Percentiles rank a stretch among this genome's conserved stretches.
Evolutionary conservation across 2,888 invertebrate genomes (phyloP).

Genomic region (Ypsolopha scabrella): DNA sequence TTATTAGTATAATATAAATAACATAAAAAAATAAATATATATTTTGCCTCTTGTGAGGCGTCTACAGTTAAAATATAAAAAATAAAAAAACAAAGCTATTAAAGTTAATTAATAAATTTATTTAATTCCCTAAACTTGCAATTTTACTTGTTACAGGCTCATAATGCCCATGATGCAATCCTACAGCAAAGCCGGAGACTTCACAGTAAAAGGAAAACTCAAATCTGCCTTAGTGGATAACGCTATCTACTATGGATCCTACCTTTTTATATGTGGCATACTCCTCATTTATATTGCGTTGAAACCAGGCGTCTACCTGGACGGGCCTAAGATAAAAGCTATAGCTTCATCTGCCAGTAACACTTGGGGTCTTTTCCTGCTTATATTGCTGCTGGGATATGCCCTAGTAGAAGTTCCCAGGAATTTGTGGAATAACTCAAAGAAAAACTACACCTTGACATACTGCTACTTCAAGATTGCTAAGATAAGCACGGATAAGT

Average conservation of each 20-base stretch:
- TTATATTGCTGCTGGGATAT: slow-evolving; percentile 92
- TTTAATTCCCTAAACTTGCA: no score
- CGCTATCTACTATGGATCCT: slow-evolving; percentile 97
- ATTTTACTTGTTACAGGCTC: slow-evolving; percentile 72
- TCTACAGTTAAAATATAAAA: background rate
- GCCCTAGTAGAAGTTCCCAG: slow-evolving; percentile 96
- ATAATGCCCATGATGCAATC: slow-evolving; percentile 99
- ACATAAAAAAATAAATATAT: no score
- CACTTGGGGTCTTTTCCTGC: slow-evolving; percentile 97
- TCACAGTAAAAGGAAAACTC: slow-evolving; percentile 93
- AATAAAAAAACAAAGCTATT: no score
- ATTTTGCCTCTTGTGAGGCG: no score
- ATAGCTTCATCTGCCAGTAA: slow-evolving; percentile 99
- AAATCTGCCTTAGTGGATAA: slow-evolving; percentile 97
- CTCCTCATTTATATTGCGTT: slow-evolving; percentile 94
- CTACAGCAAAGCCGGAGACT: slow-evolving; percentile 98
- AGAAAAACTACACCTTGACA: slow-evolving; percentile 85
- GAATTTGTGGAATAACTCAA: slow-evolving; percentile 91
- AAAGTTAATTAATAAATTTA: no score
- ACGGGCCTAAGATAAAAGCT: slow-evolving; percentile 93
- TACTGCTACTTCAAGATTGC: slow-evolving; percentile 94
- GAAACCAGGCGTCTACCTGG: slow-evolving; percentile 88
- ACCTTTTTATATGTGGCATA: slow-evolving; percentile 93
- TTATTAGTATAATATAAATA: no score
- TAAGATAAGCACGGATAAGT: slow-evolving; percentile 93